Evolutionary conservation across 1,140 invertebrate genomes (phyloP).

Genomic region (Drosophila tristis): DNA sequence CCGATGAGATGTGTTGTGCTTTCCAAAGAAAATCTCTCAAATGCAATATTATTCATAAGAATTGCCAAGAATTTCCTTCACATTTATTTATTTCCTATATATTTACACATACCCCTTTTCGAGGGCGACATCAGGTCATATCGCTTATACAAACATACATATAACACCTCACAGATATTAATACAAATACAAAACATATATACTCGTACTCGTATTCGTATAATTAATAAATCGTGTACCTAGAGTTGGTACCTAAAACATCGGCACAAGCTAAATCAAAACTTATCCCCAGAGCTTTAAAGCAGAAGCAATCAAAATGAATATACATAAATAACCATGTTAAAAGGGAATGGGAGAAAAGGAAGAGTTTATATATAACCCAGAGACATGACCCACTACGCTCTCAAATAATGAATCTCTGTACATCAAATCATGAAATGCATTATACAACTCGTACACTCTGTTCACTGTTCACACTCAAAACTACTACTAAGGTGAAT

Average conservation of each 20-base stretch:
- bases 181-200: slow-evolving; percentile 20
- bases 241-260: slow-evolving; percentile 53
- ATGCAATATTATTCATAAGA: no score
- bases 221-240: slow-evolving; percentile 55
- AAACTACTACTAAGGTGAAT: slow-evolving; percentile 80
- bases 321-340: slow-evolving; percentile 14
- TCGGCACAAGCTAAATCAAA: slow-evolving; percentile 34
- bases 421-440: slow-evolving; percentile 22
- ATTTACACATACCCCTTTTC: no score
- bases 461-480: slow-evolving; percentile 21
- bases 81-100: no score
- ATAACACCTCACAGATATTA: slow-evolving; percentile 20
- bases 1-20: no score
- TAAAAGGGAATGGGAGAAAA: neutral
- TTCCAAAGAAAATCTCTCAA: no score
- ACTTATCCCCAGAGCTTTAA: slow-evolving; percentile 49
- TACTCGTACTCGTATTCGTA: neutral
- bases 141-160: slow-evolving; percentile 15
- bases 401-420: slow-evolving; percentile 17
- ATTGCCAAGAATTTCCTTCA: no score
- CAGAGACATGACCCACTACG: slow-evolving; percentile 15
- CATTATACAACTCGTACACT: slow-evolving; percentile 22
- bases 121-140: no score
- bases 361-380: slow-evolving; percentile 14
- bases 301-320: slow-evolving; percentile 52